These are phyloP conservation scores for Pimpla rufipes DNA, from an alignment of 2,888 invertebrate species.

Conservation along the genomic window DNA sequence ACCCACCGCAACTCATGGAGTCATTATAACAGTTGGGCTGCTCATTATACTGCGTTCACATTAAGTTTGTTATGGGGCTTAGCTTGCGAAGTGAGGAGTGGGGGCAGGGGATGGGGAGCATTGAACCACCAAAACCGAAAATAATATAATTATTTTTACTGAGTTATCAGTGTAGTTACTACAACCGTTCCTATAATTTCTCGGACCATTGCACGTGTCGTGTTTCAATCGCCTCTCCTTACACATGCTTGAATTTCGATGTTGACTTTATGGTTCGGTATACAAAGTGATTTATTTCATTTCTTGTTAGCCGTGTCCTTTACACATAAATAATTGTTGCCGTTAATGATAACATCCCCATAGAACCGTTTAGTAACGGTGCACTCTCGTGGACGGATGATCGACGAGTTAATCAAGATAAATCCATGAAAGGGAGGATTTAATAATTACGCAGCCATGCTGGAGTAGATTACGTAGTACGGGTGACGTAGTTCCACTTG, in stretches of 20 bases:
- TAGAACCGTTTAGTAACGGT: not conserved
- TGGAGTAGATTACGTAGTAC: conserved; percentile 25
- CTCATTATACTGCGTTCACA: conserved; percentile 36
- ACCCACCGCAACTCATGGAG: conserved; percentile 21
- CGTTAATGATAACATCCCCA: not conserved
- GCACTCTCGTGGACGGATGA: not conserved
- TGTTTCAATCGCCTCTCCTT: too few species aligned
- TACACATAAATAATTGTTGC: not conserved
- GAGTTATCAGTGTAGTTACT: too few species aligned
- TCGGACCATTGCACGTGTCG: too few species aligned
- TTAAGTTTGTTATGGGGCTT: conserved; percentile 24
- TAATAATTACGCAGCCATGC: not conserved
- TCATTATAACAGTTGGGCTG: not conserved
- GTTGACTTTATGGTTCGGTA: not conserved
- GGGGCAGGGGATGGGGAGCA: too few species aligned
- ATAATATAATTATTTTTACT: too few species aligned
- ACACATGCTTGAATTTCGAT: too few species aligned
- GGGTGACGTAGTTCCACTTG: conserved; percentile 60
- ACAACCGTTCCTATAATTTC: too few species aligned
- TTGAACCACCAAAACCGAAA: too few species aligned
- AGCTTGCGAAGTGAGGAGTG: too few species aligned
- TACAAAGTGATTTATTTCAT: not conserved
- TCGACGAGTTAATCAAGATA: conserved; percentile 28
- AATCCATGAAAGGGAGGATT: conserved; percentile 25
- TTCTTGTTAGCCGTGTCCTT: not conserved